Conservation (phyloP, 2,113 vertebrate genomes). For the Conger conger region DNA sequence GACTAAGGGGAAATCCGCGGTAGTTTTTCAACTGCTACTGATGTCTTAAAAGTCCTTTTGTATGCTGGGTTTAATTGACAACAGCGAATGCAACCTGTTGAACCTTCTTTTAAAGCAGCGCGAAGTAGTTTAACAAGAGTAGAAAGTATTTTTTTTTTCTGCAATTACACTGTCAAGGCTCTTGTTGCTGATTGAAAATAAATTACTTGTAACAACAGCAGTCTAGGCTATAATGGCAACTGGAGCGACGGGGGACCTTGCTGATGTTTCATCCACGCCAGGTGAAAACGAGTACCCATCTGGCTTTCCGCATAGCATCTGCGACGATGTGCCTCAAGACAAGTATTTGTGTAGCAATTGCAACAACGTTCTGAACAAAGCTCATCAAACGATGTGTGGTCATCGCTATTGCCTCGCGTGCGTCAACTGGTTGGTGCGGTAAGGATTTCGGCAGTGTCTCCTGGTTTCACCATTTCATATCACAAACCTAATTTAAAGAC, state of each 20-base stretch:
- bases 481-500: too few relatives aligned
- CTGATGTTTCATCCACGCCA: slow-evolving; percentile 48
- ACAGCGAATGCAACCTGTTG: neutral
- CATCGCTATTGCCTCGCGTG: slow-evolving; percentile 70
- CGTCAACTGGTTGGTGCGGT: slow-evolving; percentile 72
- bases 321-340: slow-evolving; percentile 59
- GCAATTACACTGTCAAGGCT: neutral
- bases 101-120: neutral
- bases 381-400: slow-evolving; percentile 64
- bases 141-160: neutral
- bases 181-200: neutral
- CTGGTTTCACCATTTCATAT: neutral
- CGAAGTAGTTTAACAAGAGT: neutral
- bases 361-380: slow-evolving; percentile 64
- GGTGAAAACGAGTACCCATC: slow-evolving; percentile 76
- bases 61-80: slow-evolving; percentile 13
- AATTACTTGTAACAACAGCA: neutral
- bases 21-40: slow-evolving; percentile 17
- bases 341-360: slow-evolving; percentile 72
- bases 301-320: slow-evolving; percentile 67
- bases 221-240: slow-evolving; percentile 58
- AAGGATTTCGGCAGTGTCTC: slow-evolving; percentile 36
- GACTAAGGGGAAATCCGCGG: slow-evolving; percentile 39
- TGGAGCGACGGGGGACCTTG: slow-evolving; percentile 21
- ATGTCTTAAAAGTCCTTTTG: neutral